phyloP scores from a whole-genome alignment of 2,888 invertebrate genomes.

The Prosapia bicincta region DNA sequence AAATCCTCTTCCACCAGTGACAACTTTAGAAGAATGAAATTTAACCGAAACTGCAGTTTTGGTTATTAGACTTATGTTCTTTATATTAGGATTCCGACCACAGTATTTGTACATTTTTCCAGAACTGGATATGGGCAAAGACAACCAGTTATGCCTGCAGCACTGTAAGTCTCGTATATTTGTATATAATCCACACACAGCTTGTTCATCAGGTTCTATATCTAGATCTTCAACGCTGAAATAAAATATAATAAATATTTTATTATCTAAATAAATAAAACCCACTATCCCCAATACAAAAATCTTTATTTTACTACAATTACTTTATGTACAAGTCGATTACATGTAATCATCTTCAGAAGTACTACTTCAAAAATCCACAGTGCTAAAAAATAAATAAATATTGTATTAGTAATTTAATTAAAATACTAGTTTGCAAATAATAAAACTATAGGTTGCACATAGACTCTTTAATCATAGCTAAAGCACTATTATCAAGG shows the following conservation, averaged over 20 bases:
- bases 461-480: no score
- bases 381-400: no score
- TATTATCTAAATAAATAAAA: no score
- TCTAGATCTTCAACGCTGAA: conserved; percentile 39
- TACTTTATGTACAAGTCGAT: background rate
- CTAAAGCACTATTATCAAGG: no score
- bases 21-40: conserved; percentile 8
- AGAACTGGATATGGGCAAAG: conserved; percentile 35
- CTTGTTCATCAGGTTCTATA: conserved; percentile 37
- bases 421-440: no score
- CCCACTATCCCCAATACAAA: no score
- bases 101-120: conserved; percentile 26
- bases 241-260: conserved; percentile 7
- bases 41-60: conserved; percentile 7
- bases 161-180: no score
- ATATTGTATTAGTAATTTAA: no score
- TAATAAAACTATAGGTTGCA: no score
- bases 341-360: background rate
- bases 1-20: conserved; percentile 16
- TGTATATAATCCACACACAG: conserved; percentile 30
- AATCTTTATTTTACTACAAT: no score
- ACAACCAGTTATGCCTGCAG: conserved; percentile 39
- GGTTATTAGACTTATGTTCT: background rate
- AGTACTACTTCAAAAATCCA: no score
- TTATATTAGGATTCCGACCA: conserved; percentile 16